Evolutionary conservation across 2,888 invertebrate species (phyloP).

Genomic region (Esperia sulphurella): DNA sequence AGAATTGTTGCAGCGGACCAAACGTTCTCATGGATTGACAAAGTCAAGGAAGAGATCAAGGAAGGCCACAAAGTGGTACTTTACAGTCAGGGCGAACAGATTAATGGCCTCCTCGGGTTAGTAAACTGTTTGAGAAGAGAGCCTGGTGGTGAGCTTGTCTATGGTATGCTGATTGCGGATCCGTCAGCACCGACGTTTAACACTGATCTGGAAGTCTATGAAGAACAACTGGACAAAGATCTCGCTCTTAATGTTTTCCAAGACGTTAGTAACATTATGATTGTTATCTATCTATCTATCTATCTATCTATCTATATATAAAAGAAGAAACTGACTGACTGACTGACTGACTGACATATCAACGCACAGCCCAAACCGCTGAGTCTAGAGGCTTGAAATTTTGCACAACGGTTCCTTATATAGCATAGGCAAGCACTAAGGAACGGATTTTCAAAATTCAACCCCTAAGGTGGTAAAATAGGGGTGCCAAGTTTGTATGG

Average conservation of each 20-base stretch:
- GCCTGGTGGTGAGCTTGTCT: constrained; percentile 83
- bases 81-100: constrained; percentile 82
- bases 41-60: constrained; percentile 61
- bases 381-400: too few species aligned
- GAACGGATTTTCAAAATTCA: too few species aligned
- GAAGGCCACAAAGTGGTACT: constrained; percentile 79
- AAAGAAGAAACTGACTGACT: too few species aligned
- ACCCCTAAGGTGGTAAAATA: too few species aligned
- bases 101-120: constrained; percentile 92
- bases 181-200: constrained; percentile 82
- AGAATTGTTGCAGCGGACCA: constrained; percentile 57
- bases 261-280: constrained; percentile 56
- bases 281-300: too few species aligned
- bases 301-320: too few species aligned
- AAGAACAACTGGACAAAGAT: constrained; percentile 83
- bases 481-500: too few species aligned
- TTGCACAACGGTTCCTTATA: too few species aligned
- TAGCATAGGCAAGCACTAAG: too few species aligned
- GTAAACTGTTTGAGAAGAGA: constrained; percentile 92
- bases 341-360: too few species aligned
- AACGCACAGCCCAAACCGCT: too few species aligned
- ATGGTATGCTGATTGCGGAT: constrained; percentile 82
- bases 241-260: constrained; percentile 88
- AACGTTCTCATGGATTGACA: constrained; percentile 74
- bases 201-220: constrained; percentile 81